Percentiles rank a stretch among this genome's conserved stretches.
Evolutionary conservation across 2,888 invertebrate species (phyloP).

Genomic region (Megalurothrips usitatus): DNA sequence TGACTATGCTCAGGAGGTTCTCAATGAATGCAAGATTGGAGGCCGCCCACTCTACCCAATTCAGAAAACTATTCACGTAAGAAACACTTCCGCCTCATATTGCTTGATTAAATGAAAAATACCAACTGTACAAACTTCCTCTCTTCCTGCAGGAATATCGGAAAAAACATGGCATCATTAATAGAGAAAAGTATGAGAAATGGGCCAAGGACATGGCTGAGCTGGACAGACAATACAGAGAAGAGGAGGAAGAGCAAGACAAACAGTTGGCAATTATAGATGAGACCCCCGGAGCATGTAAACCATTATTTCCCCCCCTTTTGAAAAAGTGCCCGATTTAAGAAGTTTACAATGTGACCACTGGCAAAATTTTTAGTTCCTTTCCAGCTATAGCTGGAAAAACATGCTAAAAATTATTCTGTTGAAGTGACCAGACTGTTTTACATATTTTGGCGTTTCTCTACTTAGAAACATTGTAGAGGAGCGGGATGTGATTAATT

Average conservation of each 20-base stretch:
- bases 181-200: background rate
- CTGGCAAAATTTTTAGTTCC: background rate
- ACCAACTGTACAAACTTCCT: background rate
- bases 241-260: background rate
- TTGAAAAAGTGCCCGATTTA: background rate
- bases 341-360: background rate
- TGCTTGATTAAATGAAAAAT: background rate
- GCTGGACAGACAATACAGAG: background rate
- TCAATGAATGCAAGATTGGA: background rate
- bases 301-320: background rate
- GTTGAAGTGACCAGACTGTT: background rate
- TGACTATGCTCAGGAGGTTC: background rate
- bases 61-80: conserved; percentile 4
- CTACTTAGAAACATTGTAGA: too few relatives aligned
- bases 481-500: too few relatives aligned
- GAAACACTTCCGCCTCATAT: background rate
- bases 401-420: background rate
- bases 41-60: conserved; percentile 2
- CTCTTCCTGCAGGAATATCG: background rate
- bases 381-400: background rate
- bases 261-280: background rate
- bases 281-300: background rate
- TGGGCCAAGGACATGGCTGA: background rate
- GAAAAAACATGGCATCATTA: background rate
- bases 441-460: background rate